Conservation (phyloP, 2,113 vertebrate genomes). For the Callocephalon fimbriatum region DNA sequence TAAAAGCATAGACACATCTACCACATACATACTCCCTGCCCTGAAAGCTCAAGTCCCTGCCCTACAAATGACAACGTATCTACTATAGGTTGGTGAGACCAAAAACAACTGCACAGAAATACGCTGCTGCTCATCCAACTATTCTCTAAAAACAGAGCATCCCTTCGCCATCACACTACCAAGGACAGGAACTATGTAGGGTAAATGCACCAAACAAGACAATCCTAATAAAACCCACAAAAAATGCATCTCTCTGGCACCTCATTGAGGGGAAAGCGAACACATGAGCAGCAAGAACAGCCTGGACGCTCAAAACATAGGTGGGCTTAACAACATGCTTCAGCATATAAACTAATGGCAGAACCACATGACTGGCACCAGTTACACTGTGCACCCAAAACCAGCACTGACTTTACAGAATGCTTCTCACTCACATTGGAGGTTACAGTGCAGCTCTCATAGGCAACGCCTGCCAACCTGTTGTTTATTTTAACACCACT, state of each 20-base stretch:
- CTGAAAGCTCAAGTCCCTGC: not conserved
- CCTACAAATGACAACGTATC: not conserved
- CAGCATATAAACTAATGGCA: not conserved
- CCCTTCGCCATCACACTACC: not conserved
- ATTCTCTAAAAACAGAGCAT: not conserved
- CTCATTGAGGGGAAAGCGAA: not conserved
- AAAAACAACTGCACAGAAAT: not conserved
- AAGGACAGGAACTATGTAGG: not conserved
- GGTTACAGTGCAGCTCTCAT: not conserved
- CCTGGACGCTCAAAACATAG: not conserved
- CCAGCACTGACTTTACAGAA: not conserved
- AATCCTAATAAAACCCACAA: not conserved
- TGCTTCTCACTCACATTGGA: not conserved
- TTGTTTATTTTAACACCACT: constrained; percentile 7
- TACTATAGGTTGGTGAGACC: not conserved
- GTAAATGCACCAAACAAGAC: not conserved
- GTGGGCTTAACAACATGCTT: not conserved
- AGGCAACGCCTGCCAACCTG: not conserved
- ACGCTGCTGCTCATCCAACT: not conserved
- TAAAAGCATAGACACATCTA: not conserved
- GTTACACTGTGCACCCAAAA: not conserved
- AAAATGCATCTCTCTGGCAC: not conserved
- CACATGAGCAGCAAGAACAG: not conserved
- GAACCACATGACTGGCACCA: not conserved
- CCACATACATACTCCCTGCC: fast-evolving